Evolutionary conservation across 2,797 vertebrate species (phyloP), one percentile per base, ranked within the genome.

Genomic region (Sebastes itinus): DNA sequence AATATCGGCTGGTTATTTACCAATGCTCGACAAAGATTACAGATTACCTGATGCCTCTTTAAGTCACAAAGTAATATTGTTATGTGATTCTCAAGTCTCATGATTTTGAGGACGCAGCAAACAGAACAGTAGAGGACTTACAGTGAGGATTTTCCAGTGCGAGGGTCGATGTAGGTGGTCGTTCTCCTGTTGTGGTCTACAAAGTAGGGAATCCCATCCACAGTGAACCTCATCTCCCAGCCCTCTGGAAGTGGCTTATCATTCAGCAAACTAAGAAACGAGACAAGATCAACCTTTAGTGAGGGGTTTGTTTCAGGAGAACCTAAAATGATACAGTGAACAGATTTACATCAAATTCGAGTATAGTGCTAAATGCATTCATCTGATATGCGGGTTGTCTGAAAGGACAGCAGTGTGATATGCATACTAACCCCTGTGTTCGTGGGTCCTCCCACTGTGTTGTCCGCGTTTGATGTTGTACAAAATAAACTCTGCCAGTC

Each of bases 221-320:
- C 98, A 12, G 98, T 99, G 90, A 99, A 99, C 90, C 99, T 95
- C 99, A 99, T 99, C 95, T 99, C 99, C 99, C 99, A 99, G 75
- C 99, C 98, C 91, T 99, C 99, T 42, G 99, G 99, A 86, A 99
- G 96, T 1, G 98, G 97, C 78, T 99, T 99, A 87, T 99, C 99
- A 89, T 99, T 99, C 91, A 99, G 90, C 27, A 98, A 95, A 76
- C 98, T 99, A 72, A 49, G 78, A 72, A 49, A 62, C 1, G 0
- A 49, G 1, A 69, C 14, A 0, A 74, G 2, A 71, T 4, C 7
- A 68, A 56, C 22, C 27, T 64, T 82, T 6, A 9, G 11, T 38
- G 6, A 72, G 27, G 1, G 5, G 32, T 14, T 38, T 38, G 16
- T 65, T 67, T 72, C 46, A n/a, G 16, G 30, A 72, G 54, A 35